A percentile compares a stretch with the other conserved stretches of the same genome.
phyloP scores from a whole-genome alignment of 2,888 invertebrate species.

The Congeria kusceri region DNA sequence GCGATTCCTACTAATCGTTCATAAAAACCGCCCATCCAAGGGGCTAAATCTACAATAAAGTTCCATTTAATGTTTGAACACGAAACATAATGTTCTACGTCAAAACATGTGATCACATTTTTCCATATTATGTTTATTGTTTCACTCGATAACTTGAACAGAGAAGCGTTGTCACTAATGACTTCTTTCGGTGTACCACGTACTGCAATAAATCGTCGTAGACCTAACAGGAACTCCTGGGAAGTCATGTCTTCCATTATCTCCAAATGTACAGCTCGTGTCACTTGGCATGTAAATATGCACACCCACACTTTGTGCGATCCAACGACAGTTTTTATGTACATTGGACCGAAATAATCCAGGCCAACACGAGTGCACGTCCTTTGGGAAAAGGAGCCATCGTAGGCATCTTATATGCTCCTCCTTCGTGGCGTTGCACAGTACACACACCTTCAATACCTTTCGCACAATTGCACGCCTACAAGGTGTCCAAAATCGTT shows the following conservation, averaged over 20 bases:
- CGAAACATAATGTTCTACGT: conserved; percentile 27
- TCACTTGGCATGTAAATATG: conserved; percentile 33
- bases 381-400: conserved; percentile 35
- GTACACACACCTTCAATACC: conserved; percentile 22
- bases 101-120: too few relatives aligned
- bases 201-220: conserved; percentile 26
- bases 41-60: conserved; percentile 45
- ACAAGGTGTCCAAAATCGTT: conserved; percentile 37
- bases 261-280: conserved; percentile 36
- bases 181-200: conserved; percentile 12
- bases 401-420: conserved; percentile 39
- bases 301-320: conserved; percentile 45
- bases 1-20: conserved; percentile 42
- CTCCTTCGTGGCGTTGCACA: conserved; percentile 44
- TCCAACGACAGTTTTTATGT: conserved; percentile 8
- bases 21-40: conserved; percentile 50
- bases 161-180: conserved; percentile 35
- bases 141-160: conserved; percentile 31
- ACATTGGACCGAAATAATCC: conserved; percentile 40
- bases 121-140: conserved; percentile 18
- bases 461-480: conserved; percentile 26
- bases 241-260: conserved; percentile 21
- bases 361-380: conserved; percentile 24
- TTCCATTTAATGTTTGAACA: conserved; percentile 24
- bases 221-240: conserved; percentile 22